A percentile compares a stretch with the other conserved stretches of the same genome.
These are phyloP conservation scores for Scaptomyza polygonia DNA, from an alignment of 2,888 invertebrate genomes.

Conservation along the genomic window DNA sequence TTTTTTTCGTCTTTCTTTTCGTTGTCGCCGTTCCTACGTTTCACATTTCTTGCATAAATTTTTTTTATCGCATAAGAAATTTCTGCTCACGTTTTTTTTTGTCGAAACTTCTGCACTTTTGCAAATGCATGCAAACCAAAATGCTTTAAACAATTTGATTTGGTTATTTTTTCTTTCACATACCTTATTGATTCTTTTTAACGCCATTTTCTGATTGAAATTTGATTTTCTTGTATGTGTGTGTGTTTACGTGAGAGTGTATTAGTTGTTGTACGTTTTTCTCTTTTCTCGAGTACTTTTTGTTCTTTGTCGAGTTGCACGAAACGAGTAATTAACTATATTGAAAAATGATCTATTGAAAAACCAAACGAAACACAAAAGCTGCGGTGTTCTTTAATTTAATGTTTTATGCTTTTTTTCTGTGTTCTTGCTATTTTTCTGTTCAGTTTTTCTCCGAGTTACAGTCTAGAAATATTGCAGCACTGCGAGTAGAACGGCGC, in stretches of 20 bases:
- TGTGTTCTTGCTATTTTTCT: slow-evolving; percentile 65
- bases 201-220: slow-evolving; percentile 90
- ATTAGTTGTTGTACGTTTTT: slow-evolving; percentile 64
- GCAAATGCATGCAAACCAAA: slow-evolving; percentile 41
- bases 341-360: slow-evolving; percentile 60
- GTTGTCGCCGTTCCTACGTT: slow-evolving; percentile 75
- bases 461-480: slow-evolving; percentile 75
- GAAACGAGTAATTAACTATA: slow-evolving; percentile 54
- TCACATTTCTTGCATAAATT: slow-evolving; percentile 82
- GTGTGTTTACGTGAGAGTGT: slow-evolving; percentile 63
- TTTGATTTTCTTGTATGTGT: slow-evolving; percentile 81
- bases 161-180: slow-evolving; percentile 66
- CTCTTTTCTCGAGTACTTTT: slow-evolving; percentile 60
- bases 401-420: slow-evolving; percentile 28
- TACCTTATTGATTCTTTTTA: slow-evolving; percentile 97
- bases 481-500: slow-evolving; percentile 76
- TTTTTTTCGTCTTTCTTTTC: slow-evolving; percentile 49
- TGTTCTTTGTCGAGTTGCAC: slow-evolving; percentile 63
- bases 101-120: slow-evolving; percentile 42
- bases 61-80: slow-evolving; percentile 65
- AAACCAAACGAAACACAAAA: slow-evolving; percentile 75
- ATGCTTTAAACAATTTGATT: slow-evolving; percentile 57
- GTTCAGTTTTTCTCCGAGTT: slow-evolving; percentile 61
- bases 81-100: slow-evolving; percentile 56
- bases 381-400: slow-evolving; percentile 49